phyloP scores from a whole-genome alignment of 2,113 vertebrate species.

The Zosterops lateralis region DNA sequence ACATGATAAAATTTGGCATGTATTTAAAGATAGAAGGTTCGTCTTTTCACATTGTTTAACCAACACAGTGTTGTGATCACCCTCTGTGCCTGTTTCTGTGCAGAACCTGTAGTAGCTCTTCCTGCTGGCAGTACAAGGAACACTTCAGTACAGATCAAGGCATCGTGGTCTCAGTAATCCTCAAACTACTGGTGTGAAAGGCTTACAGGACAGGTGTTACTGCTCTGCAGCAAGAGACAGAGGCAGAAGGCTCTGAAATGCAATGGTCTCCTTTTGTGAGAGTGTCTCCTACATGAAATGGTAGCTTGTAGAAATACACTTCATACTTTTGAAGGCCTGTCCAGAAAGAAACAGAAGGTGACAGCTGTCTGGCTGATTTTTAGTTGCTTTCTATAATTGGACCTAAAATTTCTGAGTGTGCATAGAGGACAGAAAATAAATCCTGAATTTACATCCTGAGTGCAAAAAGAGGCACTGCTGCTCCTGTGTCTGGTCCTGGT shows the following conservation, averaged over 20 bases:
- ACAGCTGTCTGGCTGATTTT: neutral
- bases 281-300: neutral
- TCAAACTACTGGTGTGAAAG: neutral
- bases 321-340: neutral
- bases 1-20: neutral
- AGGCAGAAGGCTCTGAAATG: neutral
- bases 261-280: neutral
- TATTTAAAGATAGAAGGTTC: neutral
- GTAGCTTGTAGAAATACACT: neutral
- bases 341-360: neutral
- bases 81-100: neutral
- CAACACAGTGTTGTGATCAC: neutral
- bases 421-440: neutral
- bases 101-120: neutral
- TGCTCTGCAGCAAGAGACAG: neutral
- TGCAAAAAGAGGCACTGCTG: neutral
- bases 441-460: neutral
- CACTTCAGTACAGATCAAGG: neutral
- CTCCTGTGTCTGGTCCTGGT: neutral
- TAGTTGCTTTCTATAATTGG: neutral
- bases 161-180: neutral
- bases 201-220: neutral
- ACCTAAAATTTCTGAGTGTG: neutral
- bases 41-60: neutral
- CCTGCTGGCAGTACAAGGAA: neutral